phyloP scores from a whole-genome alignment of 1,140 invertebrate genomes.

The Apocrypta bakeri region DNA sequence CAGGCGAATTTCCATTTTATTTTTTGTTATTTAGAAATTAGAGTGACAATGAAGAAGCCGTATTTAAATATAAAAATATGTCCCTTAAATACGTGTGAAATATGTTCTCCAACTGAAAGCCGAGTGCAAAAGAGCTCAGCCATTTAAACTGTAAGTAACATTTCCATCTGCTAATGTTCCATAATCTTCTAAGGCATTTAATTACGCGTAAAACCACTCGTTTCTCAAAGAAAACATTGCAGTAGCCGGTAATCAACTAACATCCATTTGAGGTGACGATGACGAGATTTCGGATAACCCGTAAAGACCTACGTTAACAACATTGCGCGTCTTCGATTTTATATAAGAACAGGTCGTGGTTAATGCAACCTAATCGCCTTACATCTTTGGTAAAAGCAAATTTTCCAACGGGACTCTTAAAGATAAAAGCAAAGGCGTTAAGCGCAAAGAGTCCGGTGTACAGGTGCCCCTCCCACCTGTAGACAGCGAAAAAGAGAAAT shows the following conservation, averaged over 20 bases:
- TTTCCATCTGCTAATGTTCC: not conserved
- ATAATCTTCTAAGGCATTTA: not conserved
- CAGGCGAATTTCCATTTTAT: not conserved
- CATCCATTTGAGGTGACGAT: not conserved
- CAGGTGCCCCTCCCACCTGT: too few relatives aligned
- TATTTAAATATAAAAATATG: too few relatives aligned
- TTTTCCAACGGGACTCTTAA: not conserved
- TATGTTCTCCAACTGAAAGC: too few relatives aligned
- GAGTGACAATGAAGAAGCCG: too few relatives aligned
- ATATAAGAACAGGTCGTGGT: not conserved
- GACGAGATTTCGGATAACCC: not conserved
- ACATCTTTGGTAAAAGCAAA: constrained; percentile 5
- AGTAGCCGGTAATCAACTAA: not conserved
- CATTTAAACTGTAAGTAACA: too few relatives aligned
- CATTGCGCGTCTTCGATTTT: too few relatives aligned
- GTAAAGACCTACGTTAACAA: not conserved
- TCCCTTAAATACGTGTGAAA: too few relatives aligned
- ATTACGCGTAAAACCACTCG: not conserved
- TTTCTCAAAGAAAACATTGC: not conserved
- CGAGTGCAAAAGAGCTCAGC: too few relatives aligned
- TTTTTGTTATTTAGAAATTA: too few relatives aligned
- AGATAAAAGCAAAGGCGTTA: constrained; percentile 1
- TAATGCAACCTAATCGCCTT: not conserved
- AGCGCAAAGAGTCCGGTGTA: not conserved
- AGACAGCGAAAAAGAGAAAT: constrained; percentile 28